Evolutionary conservation across 2,113 vertebrate species (phyloP), one percentile per base, ranked within the genome.

Genomic region (Passer domesticus): DNA sequence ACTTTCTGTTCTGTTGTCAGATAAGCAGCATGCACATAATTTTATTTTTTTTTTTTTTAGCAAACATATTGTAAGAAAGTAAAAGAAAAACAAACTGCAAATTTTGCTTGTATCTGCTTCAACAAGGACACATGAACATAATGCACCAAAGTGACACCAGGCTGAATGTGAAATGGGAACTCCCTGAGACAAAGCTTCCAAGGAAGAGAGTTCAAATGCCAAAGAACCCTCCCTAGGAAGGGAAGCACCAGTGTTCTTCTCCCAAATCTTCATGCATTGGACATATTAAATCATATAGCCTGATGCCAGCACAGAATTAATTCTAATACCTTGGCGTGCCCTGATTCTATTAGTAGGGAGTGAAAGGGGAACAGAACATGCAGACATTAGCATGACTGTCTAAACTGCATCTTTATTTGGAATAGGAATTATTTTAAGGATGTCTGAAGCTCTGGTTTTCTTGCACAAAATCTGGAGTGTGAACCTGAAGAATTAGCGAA

Each of bases 381-480:
- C 31, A 90, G 92, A 72, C 27, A 68, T 95, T 88, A 72, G 41
- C 60, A 72, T 16, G 41, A 30, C 47, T 64, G 10, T 41, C 89
- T 43, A 72, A 90, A 68, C 46, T 31, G 22, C 19, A 89, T 92
- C 60, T 72, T 90, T 49, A 62, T 93, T 88, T 89, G 83, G 83
- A 90, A 81, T 66, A 79, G n/a, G 44, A 84, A 90, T 87, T 87
- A 77, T 66, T 94, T 92, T 83, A 94, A 95, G 60, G 60, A 81
- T 39, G 72, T 53, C 83, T 92, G 60, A 91, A 90, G 79, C 56
- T 87, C 72, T 88, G 60, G 19, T 80, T 91, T 83, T 55, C 59
- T 64, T 81, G 39, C 66, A 78, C 9, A 12, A 83, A 90, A 88
- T 72, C 85, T 87, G 90, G 64, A 31, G 50, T 87, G 56, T 60